phyloP scores from a whole-genome alignment of 2,113 vertebrate genomes.

The Pluvianellus socialis region DNA sequence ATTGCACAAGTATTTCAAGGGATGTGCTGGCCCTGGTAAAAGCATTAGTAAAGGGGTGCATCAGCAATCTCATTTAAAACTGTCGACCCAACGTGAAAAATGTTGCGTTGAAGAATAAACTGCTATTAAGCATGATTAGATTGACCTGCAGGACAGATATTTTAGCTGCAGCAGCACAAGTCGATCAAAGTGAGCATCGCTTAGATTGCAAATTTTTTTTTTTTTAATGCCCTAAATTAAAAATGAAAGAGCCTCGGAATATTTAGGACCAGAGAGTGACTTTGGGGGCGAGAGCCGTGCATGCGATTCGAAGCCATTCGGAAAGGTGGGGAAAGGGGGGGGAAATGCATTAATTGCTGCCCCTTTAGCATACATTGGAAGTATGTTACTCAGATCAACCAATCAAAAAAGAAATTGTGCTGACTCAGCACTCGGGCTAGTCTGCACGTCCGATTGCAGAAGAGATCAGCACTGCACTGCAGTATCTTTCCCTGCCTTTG shows the following conservation, averaged over 20 bases:
- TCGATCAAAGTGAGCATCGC: constrained; percentile 53
- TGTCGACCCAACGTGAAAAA: constrained; percentile 60
- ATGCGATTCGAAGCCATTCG: background rate
- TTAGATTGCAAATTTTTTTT: constrained; percentile 39
- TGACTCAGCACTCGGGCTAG: constrained; percentile 83
- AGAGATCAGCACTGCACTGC: constrained; percentile 84
- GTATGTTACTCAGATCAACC: constrained; percentile 77
- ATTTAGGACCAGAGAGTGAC: constrained; percentile 21
- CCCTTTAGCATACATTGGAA: constrained; percentile 67
- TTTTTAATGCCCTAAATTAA: constrained; percentile 46
- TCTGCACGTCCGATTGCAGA: constrained; percentile 85
- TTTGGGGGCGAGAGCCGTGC: background rate
- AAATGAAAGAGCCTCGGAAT: constrained; percentile 2
- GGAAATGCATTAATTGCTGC: constrained; percentile 13
- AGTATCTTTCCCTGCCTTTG: constrained; percentile 74
- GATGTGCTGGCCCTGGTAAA: constrained; percentile 36
- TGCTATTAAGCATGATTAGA: constrained; percentile 71
- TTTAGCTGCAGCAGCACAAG: constrained; percentile 62
- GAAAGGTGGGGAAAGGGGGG: background rate
- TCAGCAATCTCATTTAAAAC: constrained; percentile 68
- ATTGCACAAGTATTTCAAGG: constrained; percentile 50
- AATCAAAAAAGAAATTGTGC: constrained; percentile 83
- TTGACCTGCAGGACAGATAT: constrained; percentile 68
- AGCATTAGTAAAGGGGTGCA: constrained; percentile 50
- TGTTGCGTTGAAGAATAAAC: constrained; percentile 64